These are phyloP conservation scores for Vanessa cardui DNA, from an alignment of 2,888 invertebrate species.

Conservation along the genomic window DNA sequence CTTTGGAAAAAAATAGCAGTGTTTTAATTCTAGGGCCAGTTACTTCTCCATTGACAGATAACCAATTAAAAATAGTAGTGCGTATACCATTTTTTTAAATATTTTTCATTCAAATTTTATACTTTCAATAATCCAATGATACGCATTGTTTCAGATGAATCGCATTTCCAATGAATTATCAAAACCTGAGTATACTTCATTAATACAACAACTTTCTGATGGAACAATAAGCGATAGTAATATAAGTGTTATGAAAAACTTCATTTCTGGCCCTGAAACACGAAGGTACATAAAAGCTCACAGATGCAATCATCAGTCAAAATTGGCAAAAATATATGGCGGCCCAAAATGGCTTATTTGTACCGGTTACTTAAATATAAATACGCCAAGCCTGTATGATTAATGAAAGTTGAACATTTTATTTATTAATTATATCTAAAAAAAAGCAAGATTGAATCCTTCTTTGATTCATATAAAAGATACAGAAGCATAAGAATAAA, in stretches of 20 bases:
- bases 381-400: slow-evolving; percentile 73
- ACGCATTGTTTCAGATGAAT: slow-evolving; percentile 61
- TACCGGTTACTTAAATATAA: slow-evolving; percentile 73
- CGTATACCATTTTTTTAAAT: slow-evolving; percentile 43
- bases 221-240: slow-evolving; percentile 58
- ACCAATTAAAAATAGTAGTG: slow-evolving; percentile 67
- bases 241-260: slow-evolving; percentile 58
- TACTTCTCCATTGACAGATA: slow-evolving; percentile 59
- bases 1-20: slow-evolving; percentile 67
- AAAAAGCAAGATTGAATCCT: neutral
- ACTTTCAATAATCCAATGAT: neutral
- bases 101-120: too few species aligned
- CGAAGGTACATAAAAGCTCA: slow-evolving; percentile 76
- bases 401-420: slow-evolving; percentile 39
- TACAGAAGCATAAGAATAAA: too few species aligned
- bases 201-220: slow-evolving; percentile 66
- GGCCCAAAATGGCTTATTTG: slow-evolving; percentile 76
- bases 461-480: too few species aligned
- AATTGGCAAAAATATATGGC: slow-evolving; percentile 61
- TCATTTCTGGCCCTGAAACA: slow-evolving; percentile 64
- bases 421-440: neutral
- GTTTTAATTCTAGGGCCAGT: slow-evolving; percentile 73
- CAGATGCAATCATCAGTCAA: slow-evolving; percentile 73
- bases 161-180: slow-evolving; percentile 69
- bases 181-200: slow-evolving; percentile 66